phyloP scores from a whole-genome alignment of 1,140 invertebrate species.

The Drosophila teissieri region DNA sequence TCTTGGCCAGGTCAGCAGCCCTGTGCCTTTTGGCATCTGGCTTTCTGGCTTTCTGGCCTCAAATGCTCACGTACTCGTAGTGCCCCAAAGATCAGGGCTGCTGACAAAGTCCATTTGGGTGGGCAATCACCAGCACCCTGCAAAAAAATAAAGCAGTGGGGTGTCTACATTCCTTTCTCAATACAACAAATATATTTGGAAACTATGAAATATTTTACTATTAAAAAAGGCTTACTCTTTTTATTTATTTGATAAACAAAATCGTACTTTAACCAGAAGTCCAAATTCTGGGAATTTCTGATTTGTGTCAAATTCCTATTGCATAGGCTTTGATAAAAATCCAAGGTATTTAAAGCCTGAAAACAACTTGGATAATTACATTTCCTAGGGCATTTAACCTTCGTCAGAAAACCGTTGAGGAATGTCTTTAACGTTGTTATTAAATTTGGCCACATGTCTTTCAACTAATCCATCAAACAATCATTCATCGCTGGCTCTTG shows the following conservation, averaged over 20 bases:
- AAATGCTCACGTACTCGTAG: conserved; percentile 33
- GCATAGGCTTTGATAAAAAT: not conserved
- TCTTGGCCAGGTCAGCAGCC: conserved; percentile 45
- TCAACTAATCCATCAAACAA: conserved; percentile 73
- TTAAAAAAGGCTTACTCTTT: no score
- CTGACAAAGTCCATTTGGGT: conserved; percentile 52
- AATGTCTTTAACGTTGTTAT: conserved; percentile 16
- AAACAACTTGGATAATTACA: not conserved
- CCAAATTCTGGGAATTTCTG: no score
- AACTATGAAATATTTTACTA: not conserved
- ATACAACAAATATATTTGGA: no score
- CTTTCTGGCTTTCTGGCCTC: conserved; percentile 15
- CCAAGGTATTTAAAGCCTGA: not conserved
- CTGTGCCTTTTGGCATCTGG: conserved; percentile 26
- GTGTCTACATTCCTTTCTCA: not conserved
- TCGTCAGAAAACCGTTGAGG: not conserved
- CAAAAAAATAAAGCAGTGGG: not conserved
- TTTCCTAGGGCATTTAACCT: conserved; percentile 20
- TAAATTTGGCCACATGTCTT: conserved; percentile 44
- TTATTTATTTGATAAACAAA: not conserved
- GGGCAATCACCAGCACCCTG: conserved; percentile 15
- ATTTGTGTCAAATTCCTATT: no score
- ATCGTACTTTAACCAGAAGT: no score
- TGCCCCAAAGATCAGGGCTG: conserved; percentile 20
- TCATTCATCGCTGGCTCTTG: conserved; percentile 53